Base-by-base conservation (phyloP, 2,888 invertebrate genomes). In the Eupithecia pulchellata region DNA sequence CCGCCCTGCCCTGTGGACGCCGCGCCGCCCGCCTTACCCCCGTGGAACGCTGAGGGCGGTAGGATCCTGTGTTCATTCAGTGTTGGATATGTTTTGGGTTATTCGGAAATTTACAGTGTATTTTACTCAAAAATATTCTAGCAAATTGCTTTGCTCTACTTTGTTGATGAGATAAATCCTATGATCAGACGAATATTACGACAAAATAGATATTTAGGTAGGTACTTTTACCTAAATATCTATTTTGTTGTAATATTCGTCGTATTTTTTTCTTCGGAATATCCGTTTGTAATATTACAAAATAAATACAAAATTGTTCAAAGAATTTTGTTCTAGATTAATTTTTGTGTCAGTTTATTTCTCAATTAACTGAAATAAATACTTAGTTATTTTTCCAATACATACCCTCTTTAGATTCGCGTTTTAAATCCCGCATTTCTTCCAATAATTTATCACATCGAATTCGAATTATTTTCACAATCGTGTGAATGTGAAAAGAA, bases 1-100 rank as follows among this genome's bases (percentile, higher is more conserved):
- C 86, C 63, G 60, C 60, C 60, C 32, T n/a, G 11, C 60, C 32
- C 60, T 32, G 14, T n/a, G 17, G 32, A 11, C 52, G 52, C 57
- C 57, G 17, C 60, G 52, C 58, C 58, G 29, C 60, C 32, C 32
- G 29, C 58, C 58, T 14, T 30, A n/a, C 58, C 58, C 17, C 29
- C 30, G 57, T 8, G 20, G 11, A 57, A 17, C 17, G 52, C 20
- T 25, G 52, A 2, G 60, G 8, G 60, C 60, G 60, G 58, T 58
- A n/a, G 9, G 17, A 60, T 60, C 11, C 58, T 32, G 60, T 9
- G 9, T 60, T 60, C 60, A 60, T 60, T 60, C 60, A 60, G 20
- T 32, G 29, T 34, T 36, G 14, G n/a, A 32, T 32, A 34, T 13
- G 14, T n/a, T 32, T 32, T 32, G 20, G 20, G 29, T 29, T 57